Percentiles rank a stretch among this genome's conserved stretches.
Conservation (phyloP, 2,113 vertebrate species). For the Mohoua ochrocephala region DNA sequence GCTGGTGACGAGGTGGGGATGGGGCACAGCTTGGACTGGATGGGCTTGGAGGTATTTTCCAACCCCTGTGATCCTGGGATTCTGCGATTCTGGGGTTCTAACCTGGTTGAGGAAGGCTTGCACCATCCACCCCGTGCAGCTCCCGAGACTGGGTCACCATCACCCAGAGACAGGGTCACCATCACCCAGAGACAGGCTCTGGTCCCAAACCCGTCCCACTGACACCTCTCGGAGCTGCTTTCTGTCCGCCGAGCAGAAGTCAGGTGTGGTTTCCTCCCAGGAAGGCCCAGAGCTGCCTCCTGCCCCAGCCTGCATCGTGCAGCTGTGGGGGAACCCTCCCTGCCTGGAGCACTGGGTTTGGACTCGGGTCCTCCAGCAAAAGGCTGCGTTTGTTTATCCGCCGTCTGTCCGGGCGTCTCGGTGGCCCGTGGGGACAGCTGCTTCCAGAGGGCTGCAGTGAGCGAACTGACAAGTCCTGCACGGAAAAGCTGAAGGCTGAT, state of each 20-base stretch:
- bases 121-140: neutral
- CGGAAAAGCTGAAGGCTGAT: conserved; percentile 41
- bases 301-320: neutral
- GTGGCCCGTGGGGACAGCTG: neutral
- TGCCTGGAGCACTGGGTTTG: neutral
- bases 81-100: neutral
- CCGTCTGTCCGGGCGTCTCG: neutral
- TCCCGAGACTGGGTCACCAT: accelerated
- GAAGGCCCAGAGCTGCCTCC: neutral
- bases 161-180: neutral
- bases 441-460: neutral
- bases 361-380: neutral
- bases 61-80: neutral
- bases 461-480: neutral
- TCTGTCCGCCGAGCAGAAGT: neutral
- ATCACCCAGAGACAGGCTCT: neutral
- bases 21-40: accelerated
- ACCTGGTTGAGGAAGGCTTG: accelerated
- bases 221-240: neutral
- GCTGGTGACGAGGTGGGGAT: neutral
- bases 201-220: neutral
- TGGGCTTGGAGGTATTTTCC: neutral
- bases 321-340: neutral
- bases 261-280: neutral
- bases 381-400: neutral